Percentiles rank a stretch among this genome's conserved stretches.
phyloP scores from a whole-genome alignment of 2,797 vertebrate genomes.

The Propithecus perrieri region DNA sequence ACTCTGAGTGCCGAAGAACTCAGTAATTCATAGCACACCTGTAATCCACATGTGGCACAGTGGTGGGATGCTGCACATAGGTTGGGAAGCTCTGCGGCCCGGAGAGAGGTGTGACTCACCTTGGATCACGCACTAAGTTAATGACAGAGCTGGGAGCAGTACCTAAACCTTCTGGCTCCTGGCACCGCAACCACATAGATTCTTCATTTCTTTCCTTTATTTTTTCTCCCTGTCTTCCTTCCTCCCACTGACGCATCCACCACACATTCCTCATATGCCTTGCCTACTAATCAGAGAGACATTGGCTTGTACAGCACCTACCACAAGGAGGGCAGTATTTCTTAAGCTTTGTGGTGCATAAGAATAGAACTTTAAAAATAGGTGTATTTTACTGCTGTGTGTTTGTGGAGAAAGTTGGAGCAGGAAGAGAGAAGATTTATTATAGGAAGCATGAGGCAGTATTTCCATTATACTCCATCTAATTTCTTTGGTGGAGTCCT shows the following conservation, averaged over 20 bases:
- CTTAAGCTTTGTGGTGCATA: not conserved
- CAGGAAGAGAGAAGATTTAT: conserved; percentile 15
- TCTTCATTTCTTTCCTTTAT: conserved; percentile 23
- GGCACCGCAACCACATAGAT: not conserved
- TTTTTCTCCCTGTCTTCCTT: conserved; percentile 21
- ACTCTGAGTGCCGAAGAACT: not conserved
- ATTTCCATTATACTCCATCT: not conserved
- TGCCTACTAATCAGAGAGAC: not conserved
- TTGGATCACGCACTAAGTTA: not conserved
- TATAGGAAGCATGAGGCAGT: not conserved
- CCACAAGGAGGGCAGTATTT: not conserved
- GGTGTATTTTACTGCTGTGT: not conserved
- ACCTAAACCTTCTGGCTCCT: not conserved
- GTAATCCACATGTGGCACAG: no score
- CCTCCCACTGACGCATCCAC: conserved; percentile 29
- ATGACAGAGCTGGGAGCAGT: not conserved
- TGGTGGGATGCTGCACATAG: rapidly evolving
- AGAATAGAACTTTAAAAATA: conserved; percentile 30
- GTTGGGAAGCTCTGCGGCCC: not conserved
- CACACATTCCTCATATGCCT: conserved; percentile 15
- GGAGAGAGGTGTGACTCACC: not conserved
- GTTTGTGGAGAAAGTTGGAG: conserved; percentile 25
- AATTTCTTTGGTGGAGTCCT: not conserved
- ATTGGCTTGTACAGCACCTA: not conserved
- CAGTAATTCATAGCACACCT: not conserved